Percentiles rank a stretch among this genome's conserved stretches.
phyloP scores from a whole-genome alignment of 2,888 invertebrate species.

The Allygus modestus region DNA sequence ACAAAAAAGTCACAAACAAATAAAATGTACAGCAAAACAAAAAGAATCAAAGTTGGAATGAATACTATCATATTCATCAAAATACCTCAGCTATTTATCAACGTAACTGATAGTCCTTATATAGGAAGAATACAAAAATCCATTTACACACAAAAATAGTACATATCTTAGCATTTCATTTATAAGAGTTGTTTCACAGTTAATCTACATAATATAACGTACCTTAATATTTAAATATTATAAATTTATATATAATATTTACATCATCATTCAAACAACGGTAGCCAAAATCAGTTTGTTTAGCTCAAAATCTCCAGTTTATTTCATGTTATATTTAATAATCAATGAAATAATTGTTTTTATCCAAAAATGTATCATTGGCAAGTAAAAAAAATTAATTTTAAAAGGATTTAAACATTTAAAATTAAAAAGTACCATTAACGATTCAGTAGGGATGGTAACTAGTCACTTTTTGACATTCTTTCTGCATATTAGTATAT shows the following conservation, averaged over 20 bases:
- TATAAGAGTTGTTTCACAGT: conserved; percentile 15
- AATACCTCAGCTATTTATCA: neutral
- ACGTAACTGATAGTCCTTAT: neutral
- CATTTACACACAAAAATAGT: conserved; percentile 30
- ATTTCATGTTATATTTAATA: no score
- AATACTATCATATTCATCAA: neutral
- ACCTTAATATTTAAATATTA: conserved; percentile 24
- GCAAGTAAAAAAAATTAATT: no score
- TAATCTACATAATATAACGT: conserved; percentile 8
- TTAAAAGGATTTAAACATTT: no score
- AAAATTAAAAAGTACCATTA: no score
- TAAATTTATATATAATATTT: conserved; percentile 42
- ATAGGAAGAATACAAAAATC: neutral
- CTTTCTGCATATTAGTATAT: no score
- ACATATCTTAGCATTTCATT: conserved; percentile 14
- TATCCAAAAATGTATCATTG: no score
- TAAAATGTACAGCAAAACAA: neutral
- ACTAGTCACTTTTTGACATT: no score
- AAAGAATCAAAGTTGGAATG: neutral
- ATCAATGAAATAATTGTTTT: no score
- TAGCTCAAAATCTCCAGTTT: neutral
- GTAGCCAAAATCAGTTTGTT: conserved; percentile 22
- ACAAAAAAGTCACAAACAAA: neutral
- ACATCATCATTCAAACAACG: conserved; percentile 12
- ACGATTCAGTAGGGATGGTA: no score